Percentiles rank a stretch among this genome's conserved stretches.
Conservation (phyloP, 2,888 invertebrate genomes). For the Amblyjoppa proteus region DNA sequence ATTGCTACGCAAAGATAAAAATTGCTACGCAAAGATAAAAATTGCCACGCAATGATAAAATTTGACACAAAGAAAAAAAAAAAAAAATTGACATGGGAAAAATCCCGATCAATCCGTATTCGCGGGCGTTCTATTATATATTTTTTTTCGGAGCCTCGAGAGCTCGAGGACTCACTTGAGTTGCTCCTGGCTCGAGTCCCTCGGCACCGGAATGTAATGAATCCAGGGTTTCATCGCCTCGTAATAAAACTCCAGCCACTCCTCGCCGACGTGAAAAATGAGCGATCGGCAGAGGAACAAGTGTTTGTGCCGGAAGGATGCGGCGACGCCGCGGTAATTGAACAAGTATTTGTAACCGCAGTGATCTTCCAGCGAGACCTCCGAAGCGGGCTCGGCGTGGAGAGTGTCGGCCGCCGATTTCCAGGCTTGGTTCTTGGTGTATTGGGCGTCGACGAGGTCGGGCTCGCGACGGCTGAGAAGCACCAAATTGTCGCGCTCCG, state of each 20-base stretch:
- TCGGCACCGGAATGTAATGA: conserved; percentile 95
- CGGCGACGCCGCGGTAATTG: conserved; percentile 98
- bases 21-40: too few species aligned
- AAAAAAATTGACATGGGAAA: too few species aligned
- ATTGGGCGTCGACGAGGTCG: conserved; percentile 94
- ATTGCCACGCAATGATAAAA: too few species aligned
- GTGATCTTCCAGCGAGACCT: conserved; percentile 95
- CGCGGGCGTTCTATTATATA: background rate
- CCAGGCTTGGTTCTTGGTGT: conserved; percentile 99
- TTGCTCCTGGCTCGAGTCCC: conserved; percentile 88
- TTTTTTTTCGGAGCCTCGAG: background rate
- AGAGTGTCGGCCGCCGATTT: conserved; percentile 97
- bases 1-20: too few species aligned
- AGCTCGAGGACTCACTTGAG: conserved; percentile 86
- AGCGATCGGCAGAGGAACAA: conserved; percentile 96
- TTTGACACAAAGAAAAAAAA: too few species aligned
- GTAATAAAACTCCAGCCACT: conserved; percentile 98
- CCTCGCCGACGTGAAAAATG: conserved; percentile 97
- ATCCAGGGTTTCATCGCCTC: conserved; percentile 96
- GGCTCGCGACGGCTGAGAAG: conserved; percentile 91
- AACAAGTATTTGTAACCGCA: conserved; percentile 97
- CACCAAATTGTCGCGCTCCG: conserved; percentile 95
- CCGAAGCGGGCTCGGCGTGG: conserved; percentile 92
- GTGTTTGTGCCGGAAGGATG: conserved; percentile 98
- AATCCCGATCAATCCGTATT: too few species aligned